Base-by-base conservation (phyloP, 2,888 invertebrate genomes). In the Maniola hyperantus region DNA sequence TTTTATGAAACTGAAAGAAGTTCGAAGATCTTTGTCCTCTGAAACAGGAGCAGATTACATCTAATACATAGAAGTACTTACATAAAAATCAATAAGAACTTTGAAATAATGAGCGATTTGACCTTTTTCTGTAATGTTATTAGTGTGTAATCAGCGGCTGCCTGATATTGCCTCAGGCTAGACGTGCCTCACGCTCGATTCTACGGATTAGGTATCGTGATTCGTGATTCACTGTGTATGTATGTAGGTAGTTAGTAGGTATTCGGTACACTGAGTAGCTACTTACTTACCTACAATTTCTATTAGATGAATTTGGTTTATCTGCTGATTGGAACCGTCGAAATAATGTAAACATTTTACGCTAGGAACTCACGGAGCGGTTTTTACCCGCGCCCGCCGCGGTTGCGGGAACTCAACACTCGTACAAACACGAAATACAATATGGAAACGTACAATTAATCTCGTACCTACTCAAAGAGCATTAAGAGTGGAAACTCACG, bases 151-250 rank as follows among this genome's bases (percentile, higher is more conserved):
- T 39, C 34, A 54, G 34, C 15, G 36, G 6, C 53, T 53, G 53
- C n/a, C 33, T 53, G 54, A 39, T 36, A 53, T 15, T 36, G 54
- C 15, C 54, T 57, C 11, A 42, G 18, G 64, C 57, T 50, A 69
- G 70, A 81, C 88, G 87, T 89, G 89, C 83, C 76, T 69, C 71
- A 57, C 58, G 78, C 74, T 79, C 85, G 83, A 87, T 87, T 85
- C 82, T 75, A 71, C 65, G 84, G 88, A 87, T 89, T 87, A 26
- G 4, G 26, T 26, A 89, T 79, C 74, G 74, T 65, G 72, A 81
- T 79, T 77, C 77, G 71, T 74, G 76, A 65, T 68, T 62, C 50
- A 62, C 65, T 60, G 58, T 53, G 20, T n/a, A 44, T 20, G 62
- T 46, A 53, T 4, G 34, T 36, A 50, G 10, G 26, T 26, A 26